A percentile compares a stretch with the other conserved stretches of the same genome.
These are phyloP conservation scores for Dendrolimus houi DNA, from an alignment of 2,888 invertebrate species.

Conservation along the genomic window DNA sequence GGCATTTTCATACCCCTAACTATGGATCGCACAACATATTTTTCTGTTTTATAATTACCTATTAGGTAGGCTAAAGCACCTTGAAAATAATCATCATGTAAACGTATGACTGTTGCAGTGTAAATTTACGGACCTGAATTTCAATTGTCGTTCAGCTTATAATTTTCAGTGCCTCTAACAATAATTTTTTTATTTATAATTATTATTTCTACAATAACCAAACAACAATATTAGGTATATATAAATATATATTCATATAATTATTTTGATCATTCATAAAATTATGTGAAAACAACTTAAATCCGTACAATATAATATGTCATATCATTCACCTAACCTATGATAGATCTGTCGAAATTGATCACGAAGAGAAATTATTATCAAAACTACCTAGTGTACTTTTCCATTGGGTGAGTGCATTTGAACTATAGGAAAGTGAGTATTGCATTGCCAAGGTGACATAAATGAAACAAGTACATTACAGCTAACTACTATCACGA, in stretches of 20 bases:
- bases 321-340: conserved; percentile 72
- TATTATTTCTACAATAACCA: conserved; percentile 14
- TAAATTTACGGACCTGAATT: neutral
- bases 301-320: conserved; percentile 54
- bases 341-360: conserved; percentile 73
- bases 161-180: conserved; percentile 21
- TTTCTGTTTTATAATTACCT: too few relatives aligned
- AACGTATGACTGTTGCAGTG: too few relatives aligned
- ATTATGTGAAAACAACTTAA: conserved; percentile 36
- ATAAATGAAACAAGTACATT: conserved; percentile 61
- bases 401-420: conserved; percentile 64
- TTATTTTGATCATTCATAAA: conserved; percentile 28
- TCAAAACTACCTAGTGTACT: conserved; percentile 71
- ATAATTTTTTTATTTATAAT: conserved; percentile 15
- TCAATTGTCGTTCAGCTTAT: conserved; percentile 18
- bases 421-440: conserved; percentile 66
- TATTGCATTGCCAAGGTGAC: conserved; percentile 56
- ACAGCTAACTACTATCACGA: conserved; percentile 67
- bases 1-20: too few relatives aligned
- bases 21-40: too few relatives aligned
- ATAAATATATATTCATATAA: conserved; percentile 24
- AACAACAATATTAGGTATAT: conserved; percentile 22
- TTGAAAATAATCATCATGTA: too few relatives aligned
- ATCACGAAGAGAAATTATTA: conserved; percentile 75
- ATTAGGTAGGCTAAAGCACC: too few relatives aligned